phyloP scores from a whole-genome alignment of 2,797 vertebrate species.

The Columba guinea region DNA sequence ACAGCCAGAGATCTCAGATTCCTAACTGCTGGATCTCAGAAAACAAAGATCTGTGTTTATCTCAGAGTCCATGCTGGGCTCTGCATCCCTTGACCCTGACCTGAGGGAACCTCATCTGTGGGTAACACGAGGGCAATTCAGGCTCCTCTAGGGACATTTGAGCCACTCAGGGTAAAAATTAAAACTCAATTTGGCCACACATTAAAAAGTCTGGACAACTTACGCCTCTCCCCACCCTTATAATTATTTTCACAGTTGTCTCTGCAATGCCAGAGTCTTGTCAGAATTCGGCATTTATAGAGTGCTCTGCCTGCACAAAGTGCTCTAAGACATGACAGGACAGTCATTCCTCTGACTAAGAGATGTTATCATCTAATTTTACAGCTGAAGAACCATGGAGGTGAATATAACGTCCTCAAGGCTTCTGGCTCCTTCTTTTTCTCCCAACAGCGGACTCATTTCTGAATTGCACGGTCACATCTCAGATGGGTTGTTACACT shows the following conservation, averaged over 20 bases:
- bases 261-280: not conserved
- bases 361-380: not conserved
- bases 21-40: not conserved
- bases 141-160: not conserved
- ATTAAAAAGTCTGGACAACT: not conserved
- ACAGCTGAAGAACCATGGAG: not conserved
- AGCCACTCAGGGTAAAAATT: not conserved
- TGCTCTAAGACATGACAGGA: not conserved
- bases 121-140: constrained; percentile 26
- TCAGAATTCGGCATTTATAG: not conserved
- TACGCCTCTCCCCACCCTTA: constrained; percentile 25
- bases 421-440: not conserved
- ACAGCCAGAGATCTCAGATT: not conserved
- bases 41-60: constrained; percentile 29
- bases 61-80: not conserved
- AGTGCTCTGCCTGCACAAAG: not conserved
- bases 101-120: constrained; percentile 43
- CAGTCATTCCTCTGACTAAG: not conserved
- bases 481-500: not conserved
- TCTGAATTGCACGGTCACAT: not conserved
- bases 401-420: not conserved
- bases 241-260: constrained; percentile 44
- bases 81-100: not conserved
- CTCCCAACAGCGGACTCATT: accelerated
- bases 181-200: constrained; percentile 21